Evolutionary conservation across 2,113 vertebrate species (phyloP).

Genomic region (Leptobrachium ailaonicum): DNA sequence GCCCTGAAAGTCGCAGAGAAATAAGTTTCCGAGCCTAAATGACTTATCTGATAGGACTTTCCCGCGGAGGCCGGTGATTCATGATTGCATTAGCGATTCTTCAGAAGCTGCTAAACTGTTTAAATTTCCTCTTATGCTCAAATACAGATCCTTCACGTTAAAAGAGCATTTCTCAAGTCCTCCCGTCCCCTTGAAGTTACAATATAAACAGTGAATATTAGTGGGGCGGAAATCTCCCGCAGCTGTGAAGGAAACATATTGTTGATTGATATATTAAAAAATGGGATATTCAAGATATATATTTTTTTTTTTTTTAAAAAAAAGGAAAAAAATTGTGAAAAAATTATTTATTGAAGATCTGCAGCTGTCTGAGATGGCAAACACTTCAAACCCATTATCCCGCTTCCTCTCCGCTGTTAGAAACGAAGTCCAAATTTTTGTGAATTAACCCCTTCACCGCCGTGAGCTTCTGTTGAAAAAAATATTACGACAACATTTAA

Average conservation of each 20-base stretch:
- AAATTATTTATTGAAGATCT: neutral
- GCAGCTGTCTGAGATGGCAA: constrained; percentile 17
- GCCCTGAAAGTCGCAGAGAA: neutral
- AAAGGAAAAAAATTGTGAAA: neutral
- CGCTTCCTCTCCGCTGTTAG: neutral
- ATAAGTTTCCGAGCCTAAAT: neutral
- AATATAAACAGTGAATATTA: constrained; percentile 14
- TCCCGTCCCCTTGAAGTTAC: constrained; percentile 17
- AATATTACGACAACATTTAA: too few species aligned
- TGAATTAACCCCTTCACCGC: too few species aligned
- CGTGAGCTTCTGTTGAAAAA: too few species aligned
- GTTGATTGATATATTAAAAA: constrained; percentile 23
- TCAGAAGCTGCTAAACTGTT: constrained; percentile 8
- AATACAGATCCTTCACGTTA: constrained; percentile 28
- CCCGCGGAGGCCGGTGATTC: neutral
- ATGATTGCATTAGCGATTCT: constrained; percentile 39
- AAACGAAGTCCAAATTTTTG: neutral
- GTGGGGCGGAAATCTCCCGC: constrained; percentile 2
- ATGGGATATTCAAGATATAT: constrained; percentile 6
- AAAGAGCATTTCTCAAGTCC: constrained; percentile 11
- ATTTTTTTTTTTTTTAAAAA: neutral
- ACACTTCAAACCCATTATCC: neutral
- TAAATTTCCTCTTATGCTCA: constrained; percentile 11
- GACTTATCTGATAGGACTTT: constrained; percentile 1
- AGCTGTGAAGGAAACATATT: constrained; percentile 12